phyloP scores from a whole-genome alignment of 2,888 invertebrate genomes.

The Drosophila mimica region DNA sequence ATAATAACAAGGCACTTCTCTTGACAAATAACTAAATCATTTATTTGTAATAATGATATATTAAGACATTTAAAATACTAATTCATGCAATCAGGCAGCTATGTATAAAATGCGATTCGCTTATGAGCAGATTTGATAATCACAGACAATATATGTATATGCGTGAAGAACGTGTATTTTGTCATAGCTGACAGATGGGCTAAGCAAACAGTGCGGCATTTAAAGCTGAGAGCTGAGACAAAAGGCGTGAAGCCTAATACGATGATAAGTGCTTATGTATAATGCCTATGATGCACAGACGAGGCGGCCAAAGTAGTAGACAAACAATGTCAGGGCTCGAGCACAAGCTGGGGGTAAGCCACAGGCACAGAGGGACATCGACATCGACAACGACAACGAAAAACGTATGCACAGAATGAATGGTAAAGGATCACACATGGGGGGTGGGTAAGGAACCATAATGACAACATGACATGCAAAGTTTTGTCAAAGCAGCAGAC shows the following conservation, averaged over 20 bases:
- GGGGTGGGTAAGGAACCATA: constrained; percentile 43
- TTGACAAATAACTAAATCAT: not conserved
- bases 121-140: constrained; percentile 21
- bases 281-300: constrained; percentile 60
- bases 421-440: not conserved
- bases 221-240: constrained; percentile 50
- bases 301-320: constrained; percentile 64
- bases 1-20: not conserved
- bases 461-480: constrained; percentile 79
- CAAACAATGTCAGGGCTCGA: constrained; percentile 61
- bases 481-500: constrained; percentile 75
- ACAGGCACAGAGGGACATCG: not conserved
- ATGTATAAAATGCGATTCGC: constrained; percentile 6
- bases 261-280: constrained; percentile 73
- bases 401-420: constrained; percentile 5
- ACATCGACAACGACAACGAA: not conserved
- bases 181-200: constrained; percentile 33
- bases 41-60: not conserved
- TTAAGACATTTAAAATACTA: not conserved
- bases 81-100: constrained; percentile 12
- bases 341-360: constrained; percentile 8
- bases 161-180: constrained; percentile 34
- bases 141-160: constrained; percentile 25
- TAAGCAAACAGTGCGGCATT: constrained; percentile 42
- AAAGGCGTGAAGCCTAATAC: constrained; percentile 74